Percentiles rank a stretch among this genome's conserved stretches.
phyloP scores from a whole-genome alignment of 2,888 invertebrate species.

The Parascotia fuliginaria region DNA sequence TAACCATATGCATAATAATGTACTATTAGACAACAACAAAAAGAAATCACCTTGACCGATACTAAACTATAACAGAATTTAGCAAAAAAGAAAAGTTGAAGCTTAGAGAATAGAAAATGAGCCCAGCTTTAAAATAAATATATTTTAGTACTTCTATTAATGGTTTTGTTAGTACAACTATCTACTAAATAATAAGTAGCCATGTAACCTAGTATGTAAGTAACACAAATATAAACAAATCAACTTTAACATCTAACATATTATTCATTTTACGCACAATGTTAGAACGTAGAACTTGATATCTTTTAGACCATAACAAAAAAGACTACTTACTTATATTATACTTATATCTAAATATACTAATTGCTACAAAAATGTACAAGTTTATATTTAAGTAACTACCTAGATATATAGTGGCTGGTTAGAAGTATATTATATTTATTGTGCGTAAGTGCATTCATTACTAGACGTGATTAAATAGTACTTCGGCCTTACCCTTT shows the following conservation, averaged over 20 bases:
- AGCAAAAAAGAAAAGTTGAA: too few relatives aligned
- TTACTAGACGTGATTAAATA: conserved; percentile 12
- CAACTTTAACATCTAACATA: not conserved
- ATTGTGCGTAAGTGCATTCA: conserved; percentile 28
- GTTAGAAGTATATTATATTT: conserved; percentile 8
- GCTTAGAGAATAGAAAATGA: too few relatives aligned
- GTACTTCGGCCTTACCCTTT: conserved; percentile 7
- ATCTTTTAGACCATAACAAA: conserved; percentile 2
- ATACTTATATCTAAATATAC: not conserved
- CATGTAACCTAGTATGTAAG: not conserved
- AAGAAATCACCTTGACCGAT: too few relatives aligned
- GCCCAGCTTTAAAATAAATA: too few relatives aligned
- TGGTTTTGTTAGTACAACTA: too few relatives aligned
- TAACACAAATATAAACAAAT: not conserved
- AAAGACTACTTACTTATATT: conserved; percentile 3
- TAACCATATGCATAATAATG: too few relatives aligned
- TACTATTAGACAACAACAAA: too few relatives aligned
- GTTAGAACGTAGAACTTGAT: not conserved
- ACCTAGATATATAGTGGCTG: conserved; percentile 20
- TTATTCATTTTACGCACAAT: too few relatives aligned
- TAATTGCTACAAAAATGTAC: conserved; percentile 14
- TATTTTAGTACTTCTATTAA: too few relatives aligned
- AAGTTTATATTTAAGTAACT: conserved; percentile 19
- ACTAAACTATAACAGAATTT: too few relatives aligned
- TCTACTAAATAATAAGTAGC: too few relatives aligned